Evolutionary conservation across 2,113 vertebrate species (phyloP).

Genomic region (Ailurus styani): DNA sequence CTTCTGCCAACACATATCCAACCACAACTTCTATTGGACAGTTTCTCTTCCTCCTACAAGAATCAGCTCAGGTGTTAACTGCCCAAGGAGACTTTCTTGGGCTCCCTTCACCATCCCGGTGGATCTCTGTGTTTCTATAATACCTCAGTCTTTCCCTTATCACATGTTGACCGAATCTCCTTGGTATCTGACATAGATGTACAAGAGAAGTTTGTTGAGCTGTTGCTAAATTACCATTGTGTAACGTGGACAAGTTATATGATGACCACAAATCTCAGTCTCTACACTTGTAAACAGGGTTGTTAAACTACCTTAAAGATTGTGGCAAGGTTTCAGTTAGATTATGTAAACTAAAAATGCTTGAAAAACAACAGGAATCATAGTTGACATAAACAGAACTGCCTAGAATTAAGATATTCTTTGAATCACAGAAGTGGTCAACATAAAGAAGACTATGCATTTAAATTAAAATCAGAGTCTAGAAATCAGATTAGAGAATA

Average conservation of each 20-base stretch:
- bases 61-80: neutral
- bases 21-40: too few species aligned
- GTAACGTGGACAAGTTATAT: neutral
- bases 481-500: neutral
- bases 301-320: neutral
- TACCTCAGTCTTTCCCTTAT: neutral
- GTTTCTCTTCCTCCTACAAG: neutral
- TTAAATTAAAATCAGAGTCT: neutral
- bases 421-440: neutral
- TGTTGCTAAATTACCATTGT: neutral
- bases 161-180: neutral
- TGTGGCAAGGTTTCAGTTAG: neutral
- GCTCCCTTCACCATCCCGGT: fast-evolving
- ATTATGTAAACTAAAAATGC: neutral
- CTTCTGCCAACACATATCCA: neutral
- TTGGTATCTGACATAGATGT: fast-evolving
- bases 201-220: neutral
- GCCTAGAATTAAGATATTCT: neutral
- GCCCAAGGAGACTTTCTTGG: neutral
- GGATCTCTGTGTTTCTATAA: neutral
- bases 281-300: neutral
- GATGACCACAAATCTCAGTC: neutral
- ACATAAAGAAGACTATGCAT: neutral
- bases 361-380: neutral
- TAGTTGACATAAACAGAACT: neutral